phyloP scores from a whole-genome alignment of 2,888 invertebrate species.

The Scotopteryx bipunctaria region DNA sequence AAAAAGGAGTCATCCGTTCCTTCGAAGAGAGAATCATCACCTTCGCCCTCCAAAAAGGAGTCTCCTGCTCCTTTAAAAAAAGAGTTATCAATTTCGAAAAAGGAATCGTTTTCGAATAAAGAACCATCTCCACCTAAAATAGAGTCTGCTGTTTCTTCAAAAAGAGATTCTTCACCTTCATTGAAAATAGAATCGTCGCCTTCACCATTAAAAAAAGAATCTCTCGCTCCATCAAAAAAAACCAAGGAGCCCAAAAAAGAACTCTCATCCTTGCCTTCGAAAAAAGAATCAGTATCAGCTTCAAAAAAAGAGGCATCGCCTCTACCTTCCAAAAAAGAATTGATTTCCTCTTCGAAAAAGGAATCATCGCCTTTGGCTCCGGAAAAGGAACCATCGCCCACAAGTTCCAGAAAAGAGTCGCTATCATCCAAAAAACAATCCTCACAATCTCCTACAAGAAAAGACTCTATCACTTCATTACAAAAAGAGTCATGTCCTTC shows the following conservation, averaged over 20 bases:
- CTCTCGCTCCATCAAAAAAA: neutral
- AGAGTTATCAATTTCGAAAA: conserved; percentile 7
- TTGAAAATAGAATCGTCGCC: conserved; percentile 9
- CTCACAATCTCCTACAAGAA: conserved; percentile 17
- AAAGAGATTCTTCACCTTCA: conserved; percentile 5
- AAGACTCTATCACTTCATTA: conserved; percentile 3
- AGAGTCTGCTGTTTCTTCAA: neutral
- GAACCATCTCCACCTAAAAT: conserved; percentile 6
- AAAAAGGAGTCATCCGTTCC: conserved; percentile 10
- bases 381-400: conserved; percentile 4
- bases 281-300: conserved; percentile 6
- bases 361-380: neutral
- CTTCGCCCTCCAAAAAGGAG: conserved; percentile 10
- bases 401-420: neutral
- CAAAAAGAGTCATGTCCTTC: conserved; percentile 13
- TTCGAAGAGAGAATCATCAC: conserved; percentile 14
- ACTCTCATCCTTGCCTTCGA: conserved; percentile 5
- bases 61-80: neutral
- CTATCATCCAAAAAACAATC: conserved; percentile 15
- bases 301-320: conserved; percentile 7
- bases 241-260: conserved; percentile 14
- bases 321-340: neutral
- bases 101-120: conserved; percentile 8
- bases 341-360: neutral
- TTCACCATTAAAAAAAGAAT: conserved; percentile 2